Conservation (phyloP, 2,113 vertebrate genomes). For the Cochlearius cochlearius region DNA sequence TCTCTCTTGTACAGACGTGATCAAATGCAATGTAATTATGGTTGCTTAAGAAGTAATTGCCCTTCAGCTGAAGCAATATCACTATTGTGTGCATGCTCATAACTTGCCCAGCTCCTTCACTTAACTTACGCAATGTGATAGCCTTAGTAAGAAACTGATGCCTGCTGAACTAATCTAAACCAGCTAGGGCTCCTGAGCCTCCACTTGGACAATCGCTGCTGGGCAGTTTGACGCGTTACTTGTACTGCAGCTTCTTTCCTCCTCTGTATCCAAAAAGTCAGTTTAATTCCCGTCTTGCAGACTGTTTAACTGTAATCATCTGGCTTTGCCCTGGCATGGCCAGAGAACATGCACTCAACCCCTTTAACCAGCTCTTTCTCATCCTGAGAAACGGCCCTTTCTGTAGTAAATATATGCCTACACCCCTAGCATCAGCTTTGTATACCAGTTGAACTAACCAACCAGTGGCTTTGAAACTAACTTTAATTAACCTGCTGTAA, state of each 20-base stretch:
- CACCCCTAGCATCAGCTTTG: neutral
- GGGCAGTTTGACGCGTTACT: neutral
- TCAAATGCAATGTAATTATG: neutral
- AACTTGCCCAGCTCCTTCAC: neutral
- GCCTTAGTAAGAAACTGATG: neutral
- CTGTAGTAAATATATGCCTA: neutral
- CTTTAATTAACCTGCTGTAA: neutral
- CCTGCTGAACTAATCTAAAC: neutral
- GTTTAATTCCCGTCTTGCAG: neutral
- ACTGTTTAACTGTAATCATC: neutral
- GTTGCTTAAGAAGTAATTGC: constrained; percentile 29
- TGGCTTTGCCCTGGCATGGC: neutral
- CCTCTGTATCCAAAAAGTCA: neutral
- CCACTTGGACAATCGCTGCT: neutral
- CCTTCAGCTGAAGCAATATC: constrained; percentile 30
- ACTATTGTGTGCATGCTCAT: neutral
- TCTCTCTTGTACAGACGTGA: neutral
- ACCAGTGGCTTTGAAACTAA: neutral
- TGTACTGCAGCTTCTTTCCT: neutral
- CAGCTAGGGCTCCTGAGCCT: neutral
- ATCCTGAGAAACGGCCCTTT: neutral
- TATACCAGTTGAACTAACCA: neutral
- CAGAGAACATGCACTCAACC: neutral
- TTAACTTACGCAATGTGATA: neutral
- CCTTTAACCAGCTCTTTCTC: neutral